Base-by-base conservation (phyloP, 2,888 invertebrate species). In the Salpingus planirostris region DNA sequence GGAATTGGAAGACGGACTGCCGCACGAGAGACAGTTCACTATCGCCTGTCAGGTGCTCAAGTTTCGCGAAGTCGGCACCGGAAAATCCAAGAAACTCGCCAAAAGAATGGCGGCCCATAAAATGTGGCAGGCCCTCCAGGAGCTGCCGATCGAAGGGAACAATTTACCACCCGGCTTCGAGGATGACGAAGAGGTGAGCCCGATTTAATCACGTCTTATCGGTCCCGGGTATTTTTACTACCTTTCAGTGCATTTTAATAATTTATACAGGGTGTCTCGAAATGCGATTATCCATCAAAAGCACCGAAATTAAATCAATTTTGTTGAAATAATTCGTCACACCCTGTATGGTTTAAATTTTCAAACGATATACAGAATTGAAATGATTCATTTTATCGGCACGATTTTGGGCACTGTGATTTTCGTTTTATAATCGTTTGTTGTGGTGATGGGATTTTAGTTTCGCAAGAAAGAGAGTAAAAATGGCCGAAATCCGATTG, bases 71-170 rank as follows among this genome's bases (percentile, higher is more conserved):
- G 70, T 81, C 21, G 89, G 90, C 28, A 81, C 80, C 21, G 95
- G 93, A 10, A 91, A 93, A 58, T 93, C 92, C 29, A 97, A 97
- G 71, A 96, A 96, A 64, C 71, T 92, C 29, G 95, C 96, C 2
- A 97, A 97, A 65, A 74, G 95, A n/a, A 80, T 88, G 60, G 95
- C 96, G 1, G 96, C 96, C 2, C 84, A 88, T 59, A 86, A 88
- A 62, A 92, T 96, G 92, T 86, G 85, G 84, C 81, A 82, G 46
- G 74, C 78, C 21, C 64, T 93, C 38, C 83, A 88, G 55, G 85
- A 87, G 44, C 70, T 80, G 52, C 83, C 85, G 0, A 70, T 78
- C 6, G 84, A 82, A 54, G 70, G 76, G 6, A 76, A 73, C 58
- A 76, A 75, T 56, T 61, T 69, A 27, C 54, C 53, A 1, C 53